Evolutionary conservation across 2,888 invertebrate genomes (phyloP).

Genomic region (Cephus pygmeus): DNA sequence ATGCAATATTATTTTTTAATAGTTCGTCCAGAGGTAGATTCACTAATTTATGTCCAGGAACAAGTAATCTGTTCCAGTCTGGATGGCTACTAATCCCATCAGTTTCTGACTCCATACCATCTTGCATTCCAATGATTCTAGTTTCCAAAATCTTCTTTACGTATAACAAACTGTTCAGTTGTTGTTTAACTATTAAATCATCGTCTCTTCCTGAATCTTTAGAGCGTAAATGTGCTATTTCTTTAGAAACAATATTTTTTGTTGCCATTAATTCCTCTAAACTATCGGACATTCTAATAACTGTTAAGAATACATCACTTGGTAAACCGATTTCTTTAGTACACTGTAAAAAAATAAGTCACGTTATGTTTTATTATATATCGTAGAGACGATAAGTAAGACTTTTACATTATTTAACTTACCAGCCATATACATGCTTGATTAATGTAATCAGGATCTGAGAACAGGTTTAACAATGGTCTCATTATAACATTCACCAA

Average conservation of each 20-base stretch:
- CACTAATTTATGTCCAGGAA: constrained; percentile 68
- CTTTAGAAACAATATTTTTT: constrained; percentile 81
- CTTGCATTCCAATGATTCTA: constrained; percentile 68
- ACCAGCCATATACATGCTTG: constrained; percentile 90
- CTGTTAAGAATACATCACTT: constrained; percentile 86
- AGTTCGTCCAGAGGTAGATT: constrained; percentile 78
- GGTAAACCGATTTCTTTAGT: constrained; percentile 79
- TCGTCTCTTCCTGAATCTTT: constrained; percentile 88
- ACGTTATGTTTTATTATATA: neutral
- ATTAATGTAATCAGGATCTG: constrained; percentile 93
- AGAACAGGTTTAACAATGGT: constrained; percentile 78
- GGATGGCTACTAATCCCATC: constrained; percentile 57
- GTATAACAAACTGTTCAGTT: constrained; percentile 85
- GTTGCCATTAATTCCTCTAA: constrained; percentile 87
- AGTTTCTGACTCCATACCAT: constrained; percentile 67
- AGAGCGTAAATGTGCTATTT: constrained; percentile 84
- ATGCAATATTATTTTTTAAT: constrained; percentile 80
- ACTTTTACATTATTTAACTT: constrained; percentile 59
- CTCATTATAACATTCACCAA: constrained; percentile 79
- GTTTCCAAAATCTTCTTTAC: constrained; percentile 82
- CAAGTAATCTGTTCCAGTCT: constrained; percentile 64
- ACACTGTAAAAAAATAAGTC: constrained; percentile 73
- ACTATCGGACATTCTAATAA: constrained; percentile 82
- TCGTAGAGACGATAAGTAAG: constrained; percentile 8
- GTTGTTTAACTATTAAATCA: constrained; percentile 85